Evolutionary conservation across 1,140 invertebrate species (phyloP).

Genomic region (Lutraria rhynchaena): DNA sequence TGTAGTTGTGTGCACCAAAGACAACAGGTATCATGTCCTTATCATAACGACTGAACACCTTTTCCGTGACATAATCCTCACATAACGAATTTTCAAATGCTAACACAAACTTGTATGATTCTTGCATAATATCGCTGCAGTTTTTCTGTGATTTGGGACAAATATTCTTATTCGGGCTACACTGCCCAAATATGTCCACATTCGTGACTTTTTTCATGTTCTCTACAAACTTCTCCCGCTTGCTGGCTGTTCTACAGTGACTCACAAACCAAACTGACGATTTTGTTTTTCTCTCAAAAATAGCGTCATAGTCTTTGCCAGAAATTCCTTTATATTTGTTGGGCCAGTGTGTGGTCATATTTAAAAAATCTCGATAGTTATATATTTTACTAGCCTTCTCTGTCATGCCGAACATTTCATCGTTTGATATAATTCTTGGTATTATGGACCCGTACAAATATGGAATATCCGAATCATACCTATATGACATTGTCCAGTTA

Average conservation of each 20-base stretch:
- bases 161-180: background rate
- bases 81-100: conserved; percentile 94
- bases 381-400: background rate
- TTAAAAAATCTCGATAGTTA: background rate
- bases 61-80: conserved; percentile 97
- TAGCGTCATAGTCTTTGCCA: background rate
- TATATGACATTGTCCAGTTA: conserved; percentile 23
- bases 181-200: conserved; percentile 6
- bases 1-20: background rate
- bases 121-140: background rate
- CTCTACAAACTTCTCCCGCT: background rate
- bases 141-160: background rate
- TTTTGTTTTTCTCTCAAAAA: background rate
- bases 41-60: conserved; percentile 87
- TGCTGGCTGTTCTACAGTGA: conserved; percentile 10
- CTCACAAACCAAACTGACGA: conserved; percentile 1
- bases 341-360: background rate
- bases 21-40: conserved; percentile 18
- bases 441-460: background rate
- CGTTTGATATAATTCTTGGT: background rate
- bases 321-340: background rate
- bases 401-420: background rate
- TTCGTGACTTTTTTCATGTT: background rate
- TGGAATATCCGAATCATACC: conserved; percentile 7
- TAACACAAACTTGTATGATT: conserved; percentile 74